phyloP scores from a whole-genome alignment of 2,888 invertebrate species.

The Hypolimnas misippus region DNA sequence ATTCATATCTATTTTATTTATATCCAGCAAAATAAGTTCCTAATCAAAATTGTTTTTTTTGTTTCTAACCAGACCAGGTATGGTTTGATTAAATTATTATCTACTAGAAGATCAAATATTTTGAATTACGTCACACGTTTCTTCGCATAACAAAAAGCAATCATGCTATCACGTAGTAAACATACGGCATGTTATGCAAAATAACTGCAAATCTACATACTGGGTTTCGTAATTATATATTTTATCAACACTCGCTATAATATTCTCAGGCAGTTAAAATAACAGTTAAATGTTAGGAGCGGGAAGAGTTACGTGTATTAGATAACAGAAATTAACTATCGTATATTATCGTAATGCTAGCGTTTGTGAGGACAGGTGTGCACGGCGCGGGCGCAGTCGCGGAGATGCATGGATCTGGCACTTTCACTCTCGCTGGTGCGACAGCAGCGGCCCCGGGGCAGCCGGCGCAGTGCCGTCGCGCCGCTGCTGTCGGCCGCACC shows the following conservation, averaged over 20 bases:
- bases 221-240: slow-evolving; percentile 23
- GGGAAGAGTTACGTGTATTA: slow-evolving; percentile 42
- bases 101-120: not conserved
- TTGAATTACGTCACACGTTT: not conserved
- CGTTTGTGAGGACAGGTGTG: slow-evolving; percentile 64
- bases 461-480: slow-evolving; percentile 65
- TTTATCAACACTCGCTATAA: slow-evolving; percentile 13
- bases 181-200: slow-evolving; percentile 17
- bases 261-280: slow-evolving; percentile 27
- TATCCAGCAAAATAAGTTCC: not conserved
- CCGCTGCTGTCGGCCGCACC: slow-evolving; percentile 70
- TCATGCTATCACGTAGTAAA: slow-evolving; percentile 23
- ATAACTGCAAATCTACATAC: slow-evolving; percentile 30
- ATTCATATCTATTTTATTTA: not conserved
- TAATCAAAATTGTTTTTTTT: not conserved
- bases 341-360: slow-evolving; percentile 39
- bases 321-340: slow-evolving; percentile 35
- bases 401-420: slow-evolving; percentile 69
- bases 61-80: not conserved
- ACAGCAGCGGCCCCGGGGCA: slow-evolving; percentile 57
- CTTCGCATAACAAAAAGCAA: not conserved
- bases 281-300: slow-evolving; percentile 24
- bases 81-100: not conserved
- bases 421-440: slow-evolving; percentile 78
- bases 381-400: slow-evolving; percentile 50